Evolutionary conservation across 2,888 invertebrate genomes (phyloP).

Genomic region (Chelonus formosanus): DNA sequence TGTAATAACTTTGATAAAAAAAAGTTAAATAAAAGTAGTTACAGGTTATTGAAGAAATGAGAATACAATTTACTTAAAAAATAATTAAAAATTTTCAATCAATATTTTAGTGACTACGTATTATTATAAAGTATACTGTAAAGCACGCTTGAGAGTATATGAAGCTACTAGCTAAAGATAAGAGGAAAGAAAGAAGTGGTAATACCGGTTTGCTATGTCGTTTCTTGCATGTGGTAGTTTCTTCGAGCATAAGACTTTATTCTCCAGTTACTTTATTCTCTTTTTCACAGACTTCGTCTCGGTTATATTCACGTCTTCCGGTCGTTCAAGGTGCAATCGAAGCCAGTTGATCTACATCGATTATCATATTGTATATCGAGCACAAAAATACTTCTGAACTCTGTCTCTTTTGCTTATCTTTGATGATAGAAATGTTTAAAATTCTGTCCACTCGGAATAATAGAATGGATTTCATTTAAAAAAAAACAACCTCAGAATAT

Average conservation of each 20-base stretch:
- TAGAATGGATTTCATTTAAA: no score
- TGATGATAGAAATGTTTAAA: no score
- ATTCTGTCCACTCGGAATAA: no score
- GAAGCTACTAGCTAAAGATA: background rate
- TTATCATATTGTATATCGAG: constrained; percentile 3
- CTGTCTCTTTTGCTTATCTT: no score
- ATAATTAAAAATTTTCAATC: no score
- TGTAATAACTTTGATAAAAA: no score
- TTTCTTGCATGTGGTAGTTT: background rate
- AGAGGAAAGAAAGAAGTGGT: constrained; percentile 24
- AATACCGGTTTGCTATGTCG: constrained; percentile 28
- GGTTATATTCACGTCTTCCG: constrained; percentile 12
- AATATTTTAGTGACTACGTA: no score
- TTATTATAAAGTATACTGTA: background rate
- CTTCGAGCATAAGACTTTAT: background rate
- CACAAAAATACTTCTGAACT: no score
- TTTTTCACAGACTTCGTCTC: background rate
- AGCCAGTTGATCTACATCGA: constrained; percentile 9
- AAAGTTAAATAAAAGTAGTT: no score
- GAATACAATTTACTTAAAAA: no score
- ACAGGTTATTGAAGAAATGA: no score
- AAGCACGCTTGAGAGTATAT: background rate
- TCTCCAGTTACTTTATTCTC: constrained; percentile 10
- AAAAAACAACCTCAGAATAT: no score
- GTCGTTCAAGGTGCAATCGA: constrained; percentile 13